A percentile compares a stretch with the other conserved stretches of the same genome.
These are phyloP conservation scores for Gymnopithys bicolor DNA, from an alignment of 2,797 vertebrate genomes.

Conservation along the genomic window DNA sequence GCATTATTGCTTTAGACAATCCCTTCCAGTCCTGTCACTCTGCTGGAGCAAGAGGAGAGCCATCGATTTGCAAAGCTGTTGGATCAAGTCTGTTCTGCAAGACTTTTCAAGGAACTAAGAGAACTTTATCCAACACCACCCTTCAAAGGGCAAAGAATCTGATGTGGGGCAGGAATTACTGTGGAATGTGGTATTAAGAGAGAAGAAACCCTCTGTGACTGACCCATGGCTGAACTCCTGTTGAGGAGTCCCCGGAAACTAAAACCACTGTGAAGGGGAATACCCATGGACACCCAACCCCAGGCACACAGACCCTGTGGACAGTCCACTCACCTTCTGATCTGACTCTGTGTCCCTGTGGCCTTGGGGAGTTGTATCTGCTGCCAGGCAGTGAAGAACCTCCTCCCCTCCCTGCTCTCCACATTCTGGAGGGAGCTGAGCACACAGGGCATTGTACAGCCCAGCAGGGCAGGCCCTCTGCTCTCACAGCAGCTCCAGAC, in stretches of 20 bases:
- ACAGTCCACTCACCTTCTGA: background rate
- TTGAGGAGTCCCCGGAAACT: background rate
- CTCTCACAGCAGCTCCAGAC: background rate
- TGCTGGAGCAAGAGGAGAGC: background rate
- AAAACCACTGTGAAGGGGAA: background rate
- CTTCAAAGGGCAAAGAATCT: background rate
- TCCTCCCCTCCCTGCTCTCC: background rate
- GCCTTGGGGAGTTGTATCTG: fast-evolving
- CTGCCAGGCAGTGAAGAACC: background rate
- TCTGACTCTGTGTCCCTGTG: background rate
- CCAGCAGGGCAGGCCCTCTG: background rate
- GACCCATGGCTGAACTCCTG: background rate
- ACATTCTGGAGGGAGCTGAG: background rate
- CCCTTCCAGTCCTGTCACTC: background rate
- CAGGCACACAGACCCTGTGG: background rate
- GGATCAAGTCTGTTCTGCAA: background rate
- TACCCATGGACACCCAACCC: background rate
- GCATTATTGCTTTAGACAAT: background rate
- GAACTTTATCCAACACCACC: background rate
- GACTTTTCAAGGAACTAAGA: background rate
- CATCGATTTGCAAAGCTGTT: fast-evolving
- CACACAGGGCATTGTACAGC: background rate
- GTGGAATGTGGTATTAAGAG: background rate
- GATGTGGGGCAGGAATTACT: background rate
- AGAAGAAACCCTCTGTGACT: background rate